These are phyloP conservation scores for Atta texana DNA, from an alignment of 1,140 invertebrate species.

Conservation along the genomic window DNA sequence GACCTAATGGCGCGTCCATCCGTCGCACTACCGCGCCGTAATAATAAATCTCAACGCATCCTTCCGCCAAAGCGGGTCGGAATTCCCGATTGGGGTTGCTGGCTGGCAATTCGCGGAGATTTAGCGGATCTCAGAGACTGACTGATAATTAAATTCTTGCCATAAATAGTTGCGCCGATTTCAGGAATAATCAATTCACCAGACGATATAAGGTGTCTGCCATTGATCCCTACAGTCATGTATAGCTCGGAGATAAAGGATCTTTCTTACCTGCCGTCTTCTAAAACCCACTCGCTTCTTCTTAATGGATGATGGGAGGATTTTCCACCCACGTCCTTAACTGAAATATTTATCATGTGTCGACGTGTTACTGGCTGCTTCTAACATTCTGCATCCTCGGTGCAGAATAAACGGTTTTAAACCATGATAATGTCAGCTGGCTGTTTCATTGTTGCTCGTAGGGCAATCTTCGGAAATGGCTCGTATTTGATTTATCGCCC, in stretches of 20 bases:
- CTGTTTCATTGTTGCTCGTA: slow-evolving; percentile 39
- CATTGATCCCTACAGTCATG: not conserved
- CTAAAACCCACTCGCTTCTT: slow-evolving; percentile 24
- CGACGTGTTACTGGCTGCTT: not conserved
- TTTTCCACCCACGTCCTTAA: slow-evolving; percentile 41
- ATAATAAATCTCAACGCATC: slow-evolving; percentile 42
- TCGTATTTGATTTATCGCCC: slow-evolving; percentile 42
- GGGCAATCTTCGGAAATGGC: slow-evolving; percentile 23
- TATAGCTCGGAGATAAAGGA: slow-evolving; percentile 18
- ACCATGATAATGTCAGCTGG: not conserved
- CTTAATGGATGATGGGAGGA: slow-evolving; percentile 52
- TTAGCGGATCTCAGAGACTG: not conserved
- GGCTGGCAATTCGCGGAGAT: not conserved
- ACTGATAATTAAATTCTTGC: slow-evolving; percentile 71
- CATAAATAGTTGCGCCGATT: slow-evolving; percentile 63
- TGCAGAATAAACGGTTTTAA: slow-evolving; percentile 1
- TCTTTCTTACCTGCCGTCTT: not conserved
- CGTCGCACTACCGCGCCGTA: slow-evolving; percentile 16
- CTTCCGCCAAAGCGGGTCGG: not conserved
- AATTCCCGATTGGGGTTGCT: slow-evolving; percentile 18
- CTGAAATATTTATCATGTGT: slow-evolving; percentile 60
- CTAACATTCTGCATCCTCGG: not conserved
- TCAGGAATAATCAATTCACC: slow-evolving; percentile 70
- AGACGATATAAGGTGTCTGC: not conserved
- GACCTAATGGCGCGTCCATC: slow-evolving; percentile 48